Percentiles rank a stretch among this genome's conserved stretches.
Evolutionary conservation across 23 tunicate genomes (phyloP).

Genomic region (Halocynthia aurantium): DNA sequence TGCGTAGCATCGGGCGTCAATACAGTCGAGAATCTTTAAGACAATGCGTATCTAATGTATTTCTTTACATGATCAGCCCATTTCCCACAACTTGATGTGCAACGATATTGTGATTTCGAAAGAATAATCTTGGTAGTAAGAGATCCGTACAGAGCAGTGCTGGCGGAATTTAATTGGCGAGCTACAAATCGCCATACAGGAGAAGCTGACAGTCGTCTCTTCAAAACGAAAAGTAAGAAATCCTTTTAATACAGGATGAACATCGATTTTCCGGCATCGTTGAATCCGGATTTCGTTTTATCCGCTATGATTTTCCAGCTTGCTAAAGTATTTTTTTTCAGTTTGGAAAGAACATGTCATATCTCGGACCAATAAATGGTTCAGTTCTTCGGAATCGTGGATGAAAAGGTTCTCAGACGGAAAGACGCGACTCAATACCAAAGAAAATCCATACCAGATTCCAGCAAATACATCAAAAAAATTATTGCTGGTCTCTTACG

Average conservation of each 20-base stretch:
- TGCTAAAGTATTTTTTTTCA: neutral
- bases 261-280: neutral
- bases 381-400: slow-evolving; percentile 1
- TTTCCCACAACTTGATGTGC: neutral
- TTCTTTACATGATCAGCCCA: slow-evolving; percentile 13
- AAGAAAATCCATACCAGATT: neutral
- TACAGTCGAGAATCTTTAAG: neutral
- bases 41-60: neutral
- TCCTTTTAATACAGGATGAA: neutral
- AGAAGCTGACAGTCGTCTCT: slow-evolving; percentile 18
- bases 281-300: neutral
- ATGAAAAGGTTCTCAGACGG: neutral
- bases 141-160: slow-evolving; percentile 36
- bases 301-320: neutral
- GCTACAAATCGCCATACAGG: slow-evolving; percentile 29
- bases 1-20: neutral
- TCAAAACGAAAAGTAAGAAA: slow-evolving; percentile 21
- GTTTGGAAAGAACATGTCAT: slow-evolving; percentile 25
- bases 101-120: slow-evolving; percentile 31
- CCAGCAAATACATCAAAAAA: neutral
- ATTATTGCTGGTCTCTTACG: slow-evolving; percentile 19
- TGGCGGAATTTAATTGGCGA: slow-evolving; percentile 46
- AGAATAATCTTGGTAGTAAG: slow-evolving; percentile 25
- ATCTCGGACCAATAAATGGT: slow-evolving; percentile 2
- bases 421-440: neutral